These are phyloP conservation scores for Cottus gobio DNA, from an alignment of 2,113 vertebrate species.

Conservation along the genomic window DNA sequence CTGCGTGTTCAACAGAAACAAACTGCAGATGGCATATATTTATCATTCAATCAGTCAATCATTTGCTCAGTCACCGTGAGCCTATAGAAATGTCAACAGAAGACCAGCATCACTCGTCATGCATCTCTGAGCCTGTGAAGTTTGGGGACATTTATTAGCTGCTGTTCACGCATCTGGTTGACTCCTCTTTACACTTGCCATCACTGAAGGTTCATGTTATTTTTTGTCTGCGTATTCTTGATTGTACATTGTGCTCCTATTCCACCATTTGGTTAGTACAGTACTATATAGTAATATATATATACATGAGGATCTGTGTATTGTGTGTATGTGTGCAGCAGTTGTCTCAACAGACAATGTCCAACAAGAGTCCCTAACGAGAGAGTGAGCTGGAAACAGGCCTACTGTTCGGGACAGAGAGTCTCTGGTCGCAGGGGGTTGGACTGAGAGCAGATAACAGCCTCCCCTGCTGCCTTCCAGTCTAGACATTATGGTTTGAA, in stretches of 20 bases:
- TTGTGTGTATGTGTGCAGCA: background rate
- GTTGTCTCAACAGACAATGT: conserved; percentile 7
- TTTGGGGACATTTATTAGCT: background rate
- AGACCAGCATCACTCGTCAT: background rate
- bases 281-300: too few relatives aligned
- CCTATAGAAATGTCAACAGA: background rate
- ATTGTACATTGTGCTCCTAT: background rate
- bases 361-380: conserved; percentile 3
- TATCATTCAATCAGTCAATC: background rate
- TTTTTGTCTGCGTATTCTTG: background rate
- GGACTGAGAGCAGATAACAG: background rate
- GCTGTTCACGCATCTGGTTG: background rate
- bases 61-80: background rate
- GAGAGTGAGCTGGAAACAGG: conserved; percentile 3
- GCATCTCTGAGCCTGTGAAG: background rate
- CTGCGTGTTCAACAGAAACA: background rate
- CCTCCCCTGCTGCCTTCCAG: background rate
- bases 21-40: background rate
- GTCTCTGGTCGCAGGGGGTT: background rate
- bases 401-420: background rate
- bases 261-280: background rate
- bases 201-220: background rate
- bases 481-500: conserved; percentile 13
- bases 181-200: background rate
- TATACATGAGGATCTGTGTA: background rate